Evolutionary conservation across 2,113 vertebrate species (phyloP).

Genomic region (Glareola pratincola): DNA sequence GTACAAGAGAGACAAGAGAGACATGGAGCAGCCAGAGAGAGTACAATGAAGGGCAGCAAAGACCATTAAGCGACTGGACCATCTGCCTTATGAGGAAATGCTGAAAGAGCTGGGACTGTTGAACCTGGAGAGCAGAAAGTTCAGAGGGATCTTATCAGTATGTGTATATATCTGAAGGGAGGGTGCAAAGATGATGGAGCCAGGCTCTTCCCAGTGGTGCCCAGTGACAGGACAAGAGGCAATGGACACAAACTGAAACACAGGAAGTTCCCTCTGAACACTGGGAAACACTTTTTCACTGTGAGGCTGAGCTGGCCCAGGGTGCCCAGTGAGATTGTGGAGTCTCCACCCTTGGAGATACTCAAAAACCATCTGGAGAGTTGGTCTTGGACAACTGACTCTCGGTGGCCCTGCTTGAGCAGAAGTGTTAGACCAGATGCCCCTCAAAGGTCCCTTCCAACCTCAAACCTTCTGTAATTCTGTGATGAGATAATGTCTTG

Average conservation of each 20-base stretch:
- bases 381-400: background rate
- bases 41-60: background rate
- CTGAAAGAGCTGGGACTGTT: background rate
- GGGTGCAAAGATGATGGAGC: background rate
- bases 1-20: background rate
- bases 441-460: background rate
- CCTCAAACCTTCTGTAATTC: background rate
- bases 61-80: background rate
- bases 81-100: background rate
- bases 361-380: background rate
- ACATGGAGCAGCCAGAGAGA: background rate
- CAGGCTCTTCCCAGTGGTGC: background rate
- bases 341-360: background rate
- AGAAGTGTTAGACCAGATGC: background rate
- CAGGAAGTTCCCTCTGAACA: background rate
- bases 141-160: background rate
- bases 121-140: background rate
- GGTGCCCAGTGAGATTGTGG: background rate
- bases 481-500: background rate
- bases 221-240: background rate
- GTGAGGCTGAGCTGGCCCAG: rapidly evolving
- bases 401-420: background rate
- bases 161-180: background rate
- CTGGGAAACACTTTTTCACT: background rate
- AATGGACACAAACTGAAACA: background rate